Evolutionary conservation across 2,888 invertebrate genomes (phyloP), one percentile per base, ranked within the genome.

Genomic region (Mesorhabditis belari): DNA sequence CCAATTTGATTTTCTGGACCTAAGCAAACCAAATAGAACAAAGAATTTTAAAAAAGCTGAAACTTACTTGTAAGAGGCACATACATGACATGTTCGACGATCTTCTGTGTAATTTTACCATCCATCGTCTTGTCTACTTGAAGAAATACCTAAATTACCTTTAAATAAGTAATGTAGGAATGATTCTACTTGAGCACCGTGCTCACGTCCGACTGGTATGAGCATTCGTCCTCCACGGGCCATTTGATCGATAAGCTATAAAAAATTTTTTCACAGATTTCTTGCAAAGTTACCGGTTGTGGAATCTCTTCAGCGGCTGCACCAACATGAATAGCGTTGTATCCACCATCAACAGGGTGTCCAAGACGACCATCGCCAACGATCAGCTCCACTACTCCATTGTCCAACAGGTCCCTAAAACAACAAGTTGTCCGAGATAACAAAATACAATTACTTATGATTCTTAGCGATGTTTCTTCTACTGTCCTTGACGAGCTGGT

Each of bases 61-160:
- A 6, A 35, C 35, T 88, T 87, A 82, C 92, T 92, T 0, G 96
- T 96, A 53, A 98, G 85, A 0, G 96, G 96, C 35, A 98, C 96
- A 82, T 92, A 98, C 73, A 93, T 89, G 12, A 98, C 98, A 50
- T 91, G 91, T 90, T 95, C 93, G 9, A 98, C 85, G 50, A 87
- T 87, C 49, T 66, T 66, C 72, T 88, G 88, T 4, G 52, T 29
- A 27, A 75, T 54, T 64, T 88, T 85, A 5, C 95, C 95, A 81
- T 91, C 88, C 2, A 83, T 81, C 35, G 87, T 85, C 83, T 95
- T 96, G 82, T 98, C 96, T 61, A 95, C 88, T 86, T 92, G 86
- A 81, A 89, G 88, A 74, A 98, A 85, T 5, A 69, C 65, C 67
- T 77, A 65, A n/a, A 54, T 49, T 49, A 21, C 25, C 12, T 19